Base-by-base conservation (phyloP, 2,888 invertebrate species). In the Limnephilus lunatus region DNA sequence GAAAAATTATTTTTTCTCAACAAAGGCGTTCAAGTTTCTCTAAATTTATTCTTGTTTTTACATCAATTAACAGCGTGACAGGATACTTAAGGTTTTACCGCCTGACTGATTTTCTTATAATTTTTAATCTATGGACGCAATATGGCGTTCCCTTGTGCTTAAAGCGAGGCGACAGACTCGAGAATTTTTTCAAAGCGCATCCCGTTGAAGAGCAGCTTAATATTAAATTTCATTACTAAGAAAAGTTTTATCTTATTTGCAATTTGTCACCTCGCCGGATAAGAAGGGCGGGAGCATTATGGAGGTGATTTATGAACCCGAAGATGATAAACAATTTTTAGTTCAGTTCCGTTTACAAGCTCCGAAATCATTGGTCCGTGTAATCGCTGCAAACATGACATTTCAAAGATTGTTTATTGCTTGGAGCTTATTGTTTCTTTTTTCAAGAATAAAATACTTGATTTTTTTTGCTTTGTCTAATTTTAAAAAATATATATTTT, bases 321-420 rank as follows among this genome's bases (percentile, higher is more conserved):
- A 35, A 83, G 83, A 83, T 83, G 83, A 83, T 83, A 83, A 83
- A 39, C 83, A 83, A 83, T 83, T 83, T 39, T 83, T 35, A 39
- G 32, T 83, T 32, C 83, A 35, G 19, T 83, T 83, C 83, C 35
- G 31, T 35, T 39, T 83, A 39, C 19, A 83, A 32, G 83, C 31
- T 25, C 7, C 32, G 83, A 83, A 39, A 32, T 83, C 83, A 83
- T 39, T 4, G 35, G 35, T 25, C 83, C 35, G 83, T 32, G 3
- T 35, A 83, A 83, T 83, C 35, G 35, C 39, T 83, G 25, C 68
- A n/a, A 68, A 68, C 25, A n/a, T 1, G n/a, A 68, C n/a, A n/a
- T 68, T 68, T 68, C 68, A 68, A 68, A 25, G 9, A 9, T n/a
- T 68, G 25, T 68, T 68, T 68, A 68, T 68, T 25, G 68, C 68